Evolutionary conservation across 2,113 vertebrate species (phyloP).

Genomic region (Psettodes erumei): DNA sequence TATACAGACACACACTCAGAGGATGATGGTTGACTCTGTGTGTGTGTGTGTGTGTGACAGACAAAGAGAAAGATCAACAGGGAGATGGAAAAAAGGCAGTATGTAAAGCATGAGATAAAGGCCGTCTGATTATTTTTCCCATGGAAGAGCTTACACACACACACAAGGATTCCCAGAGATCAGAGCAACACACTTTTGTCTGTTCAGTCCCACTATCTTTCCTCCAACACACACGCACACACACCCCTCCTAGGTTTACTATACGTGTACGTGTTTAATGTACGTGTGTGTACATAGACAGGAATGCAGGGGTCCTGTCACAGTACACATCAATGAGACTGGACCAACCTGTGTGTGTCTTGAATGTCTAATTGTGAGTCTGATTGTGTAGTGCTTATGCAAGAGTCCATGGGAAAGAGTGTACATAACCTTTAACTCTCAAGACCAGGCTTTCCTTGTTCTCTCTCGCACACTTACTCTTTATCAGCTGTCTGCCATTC

Average conservation of each 20-base stretch:
- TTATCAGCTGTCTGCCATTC: conserved; percentile 31
- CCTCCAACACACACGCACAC: conserved; percentile 23
- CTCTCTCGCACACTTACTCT: not conserved
- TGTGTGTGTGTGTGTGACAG: not conserved
- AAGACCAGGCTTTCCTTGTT: conserved; percentile 10
- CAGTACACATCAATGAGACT: conserved; percentile 39
- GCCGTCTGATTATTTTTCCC: conserved; percentile 31
- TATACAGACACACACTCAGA: conserved; percentile 1
- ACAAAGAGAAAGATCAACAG: conserved; percentile 11
- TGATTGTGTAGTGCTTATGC: not conserved
- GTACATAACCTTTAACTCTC: conserved; percentile 5
- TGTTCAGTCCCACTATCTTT: conserved; percentile 4
- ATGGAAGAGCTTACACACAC: conserved; percentile 22
- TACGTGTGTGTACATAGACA: conserved; percentile 55
- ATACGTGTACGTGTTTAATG: conserved; percentile 37
- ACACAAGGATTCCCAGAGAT: conserved; percentile 15
- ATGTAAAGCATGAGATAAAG: conserved; percentile 32
- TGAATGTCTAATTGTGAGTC: conserved; percentile 1
- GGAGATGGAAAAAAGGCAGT: conserved; percentile 4
- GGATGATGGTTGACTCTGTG: not conserved
- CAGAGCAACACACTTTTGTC: conserved; percentile 11
- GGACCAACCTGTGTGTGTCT: not conserved
- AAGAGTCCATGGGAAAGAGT: not conserved
- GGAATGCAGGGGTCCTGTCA: conserved; percentile 46
- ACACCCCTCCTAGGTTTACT: conserved; percentile 2